Conservation (phyloP, 2,113 vertebrate species). For the Albula goreensis region DNA sequence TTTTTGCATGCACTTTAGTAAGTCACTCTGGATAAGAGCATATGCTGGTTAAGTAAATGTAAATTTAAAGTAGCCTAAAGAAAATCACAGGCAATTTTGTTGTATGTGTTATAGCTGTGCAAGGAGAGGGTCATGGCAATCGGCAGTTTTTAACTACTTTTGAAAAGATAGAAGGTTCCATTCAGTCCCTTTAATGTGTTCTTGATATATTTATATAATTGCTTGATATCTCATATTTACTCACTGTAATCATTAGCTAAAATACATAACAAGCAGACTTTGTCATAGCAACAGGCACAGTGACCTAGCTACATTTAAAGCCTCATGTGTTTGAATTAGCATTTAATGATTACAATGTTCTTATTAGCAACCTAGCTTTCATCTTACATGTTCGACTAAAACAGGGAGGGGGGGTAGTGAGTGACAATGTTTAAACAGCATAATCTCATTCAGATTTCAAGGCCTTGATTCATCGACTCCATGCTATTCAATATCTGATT, state of each 20-base stretch:
- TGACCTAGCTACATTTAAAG: background rate
- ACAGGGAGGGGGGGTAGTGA: no score
- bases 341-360: background rate
- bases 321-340: background rate
- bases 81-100: no score
- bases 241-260: background rate
- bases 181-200: background rate
- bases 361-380: background rate
- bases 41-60: no score
- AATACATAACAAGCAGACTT: background rate
- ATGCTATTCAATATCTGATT: background rate
- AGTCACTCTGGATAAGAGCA: no score
- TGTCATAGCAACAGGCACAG: background rate
- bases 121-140: no score
- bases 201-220: background rate
- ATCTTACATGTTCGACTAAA: background rate
- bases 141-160: background rate
- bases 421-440: background rate
- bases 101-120: no score
- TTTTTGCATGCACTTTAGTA: no score
- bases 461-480: background rate
- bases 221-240: background rate
- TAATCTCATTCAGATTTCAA: background rate
- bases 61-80: no score
- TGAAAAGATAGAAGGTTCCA: background rate